Evolutionary conservation across 2,888 invertebrate genomes (phyloP).

Genomic region (Caenorhabditis uteleia): DNA sequence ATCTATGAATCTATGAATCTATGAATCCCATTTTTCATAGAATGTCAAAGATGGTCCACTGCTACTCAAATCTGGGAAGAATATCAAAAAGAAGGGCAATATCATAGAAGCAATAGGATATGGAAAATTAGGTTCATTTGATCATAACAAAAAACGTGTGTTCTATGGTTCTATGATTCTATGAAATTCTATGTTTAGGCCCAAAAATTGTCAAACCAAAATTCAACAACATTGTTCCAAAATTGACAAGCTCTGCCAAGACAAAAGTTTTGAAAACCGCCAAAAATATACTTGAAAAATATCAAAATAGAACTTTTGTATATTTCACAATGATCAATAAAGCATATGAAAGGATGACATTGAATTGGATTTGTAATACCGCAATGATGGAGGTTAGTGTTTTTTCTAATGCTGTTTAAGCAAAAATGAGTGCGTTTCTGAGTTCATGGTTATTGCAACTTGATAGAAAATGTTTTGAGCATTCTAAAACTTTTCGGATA

Average conservation of each 20-base stretch:
- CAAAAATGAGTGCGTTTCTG: too few species aligned
- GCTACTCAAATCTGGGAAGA: conserved; percentile 12
- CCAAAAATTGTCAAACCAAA: too few species aligned
- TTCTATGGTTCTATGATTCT: too few species aligned
- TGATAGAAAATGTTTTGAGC: too few species aligned
- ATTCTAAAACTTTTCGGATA: too few species aligned
- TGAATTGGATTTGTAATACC: conserved; percentile 67
- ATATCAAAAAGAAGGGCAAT: conserved; percentile 17
- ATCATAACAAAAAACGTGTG: too few species aligned
- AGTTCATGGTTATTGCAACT: too few species aligned
- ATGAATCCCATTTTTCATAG: conserved; percentile 7
- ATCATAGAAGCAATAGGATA: conserved; percentile 27
- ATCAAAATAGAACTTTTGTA: conserved; percentile 21
- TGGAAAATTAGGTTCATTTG: conserved; percentile 16
- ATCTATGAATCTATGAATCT: neutral
- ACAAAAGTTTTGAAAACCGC: conserved; percentile 7
- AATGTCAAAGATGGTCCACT: conserved; percentile 31
- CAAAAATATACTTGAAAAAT: conserved; percentile 1
- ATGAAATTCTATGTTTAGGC: too few species aligned
- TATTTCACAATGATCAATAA: conserved; percentile 55
- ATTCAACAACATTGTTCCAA: too few species aligned
- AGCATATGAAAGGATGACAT: conserved; percentile 61
- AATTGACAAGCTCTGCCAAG: neutral
- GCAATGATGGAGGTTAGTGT: conserved; percentile 43
- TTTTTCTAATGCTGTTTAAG: neutral